A percentile compares a stretch with the other conserved stretches of the same genome.
Evolutionary conservation across 1,140 invertebrate genomes (phyloP).

Genomic region (Glossosoma conforme): DNA sequence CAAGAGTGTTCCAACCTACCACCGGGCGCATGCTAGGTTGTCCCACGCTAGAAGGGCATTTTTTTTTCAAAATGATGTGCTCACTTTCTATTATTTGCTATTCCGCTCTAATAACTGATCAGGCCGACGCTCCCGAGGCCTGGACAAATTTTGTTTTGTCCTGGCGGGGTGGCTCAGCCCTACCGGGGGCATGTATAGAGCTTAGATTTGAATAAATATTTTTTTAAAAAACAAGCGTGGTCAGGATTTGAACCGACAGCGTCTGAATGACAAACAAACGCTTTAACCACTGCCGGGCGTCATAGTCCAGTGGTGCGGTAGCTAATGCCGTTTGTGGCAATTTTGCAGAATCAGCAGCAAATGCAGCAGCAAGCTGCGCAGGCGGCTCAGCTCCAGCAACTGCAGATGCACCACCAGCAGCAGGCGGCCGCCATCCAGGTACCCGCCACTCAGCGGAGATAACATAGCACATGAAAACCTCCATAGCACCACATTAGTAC

Average conservation of each 20-base stretch:
- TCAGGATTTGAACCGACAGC: not conserved
- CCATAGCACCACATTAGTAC: no score
- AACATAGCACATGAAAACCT: no score
- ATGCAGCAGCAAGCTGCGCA: conserved; percentile 20
- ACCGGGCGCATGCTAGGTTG: no score
- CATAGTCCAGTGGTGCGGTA: no score
- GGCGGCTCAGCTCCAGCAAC: conserved; percentile 12
- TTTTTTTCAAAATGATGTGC: no score
- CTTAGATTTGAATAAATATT: not conserved
- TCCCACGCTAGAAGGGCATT: no score
- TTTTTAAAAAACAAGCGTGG: not conserved
- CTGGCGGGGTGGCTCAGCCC: not conserved
- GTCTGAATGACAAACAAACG: not conserved
- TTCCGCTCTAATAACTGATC: no score
- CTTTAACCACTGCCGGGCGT: not conserved
- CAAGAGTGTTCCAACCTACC: no score
- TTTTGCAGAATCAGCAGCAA: conserved; percentile 14
- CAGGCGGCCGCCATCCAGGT: conserved; percentile 15
- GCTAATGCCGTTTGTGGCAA: no score
- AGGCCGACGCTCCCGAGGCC: no score
- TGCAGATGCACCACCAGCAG: conserved; percentile 23
- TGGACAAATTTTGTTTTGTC: no score
- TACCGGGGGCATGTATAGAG: not conserved
- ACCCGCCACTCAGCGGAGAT: not conserved
- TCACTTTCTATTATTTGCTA: no score